A percentile compares a stretch with the other conserved stretches of the same genome.
These are phyloP conservation scores for Orthonychiurus folsomi DNA, from an alignment of 2,888 invertebrate species.

Conservation along the genomic window DNA sequence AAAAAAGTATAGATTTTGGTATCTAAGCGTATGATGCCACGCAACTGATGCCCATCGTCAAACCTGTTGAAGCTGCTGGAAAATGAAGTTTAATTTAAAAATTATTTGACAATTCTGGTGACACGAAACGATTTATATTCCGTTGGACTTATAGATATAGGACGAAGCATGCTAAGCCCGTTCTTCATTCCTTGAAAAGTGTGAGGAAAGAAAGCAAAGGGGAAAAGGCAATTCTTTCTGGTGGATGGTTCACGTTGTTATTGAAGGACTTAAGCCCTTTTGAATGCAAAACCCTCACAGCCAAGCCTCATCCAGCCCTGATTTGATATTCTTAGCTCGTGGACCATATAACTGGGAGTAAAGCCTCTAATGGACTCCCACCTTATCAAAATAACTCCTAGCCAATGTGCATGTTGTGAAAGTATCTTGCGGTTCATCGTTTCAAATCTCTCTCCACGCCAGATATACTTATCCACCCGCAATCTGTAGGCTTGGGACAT, in stretches of 20 bases:
- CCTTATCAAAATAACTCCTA: conserved; percentile 35
- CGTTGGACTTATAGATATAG: no score
- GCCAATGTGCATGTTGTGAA: conserved; percentile 8
- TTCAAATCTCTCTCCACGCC: background rate
- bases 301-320: conserved; percentile 10
- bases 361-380: conserved; percentile 38
- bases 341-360: conserved; percentile 22
- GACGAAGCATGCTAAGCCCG: no score
- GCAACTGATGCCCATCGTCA: no score
- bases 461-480: no score
- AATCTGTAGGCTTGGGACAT: no score
- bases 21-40: no score
- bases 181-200: no score
- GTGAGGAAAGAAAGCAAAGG: background rate
- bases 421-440: background rate
- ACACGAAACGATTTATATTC: no score
- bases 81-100: no score
- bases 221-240: background rate
- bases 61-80: no score
- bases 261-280: background rate
- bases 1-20: no score
- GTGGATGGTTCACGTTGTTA: background rate
- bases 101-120: no score
- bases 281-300: background rate
- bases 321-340: conserved; percentile 37